Evolutionary conservation across 2,797 vertebrate species (phyloP), one percentile per base, ranked within the genome.

Genomic region (Syncerus caffer): DNA sequence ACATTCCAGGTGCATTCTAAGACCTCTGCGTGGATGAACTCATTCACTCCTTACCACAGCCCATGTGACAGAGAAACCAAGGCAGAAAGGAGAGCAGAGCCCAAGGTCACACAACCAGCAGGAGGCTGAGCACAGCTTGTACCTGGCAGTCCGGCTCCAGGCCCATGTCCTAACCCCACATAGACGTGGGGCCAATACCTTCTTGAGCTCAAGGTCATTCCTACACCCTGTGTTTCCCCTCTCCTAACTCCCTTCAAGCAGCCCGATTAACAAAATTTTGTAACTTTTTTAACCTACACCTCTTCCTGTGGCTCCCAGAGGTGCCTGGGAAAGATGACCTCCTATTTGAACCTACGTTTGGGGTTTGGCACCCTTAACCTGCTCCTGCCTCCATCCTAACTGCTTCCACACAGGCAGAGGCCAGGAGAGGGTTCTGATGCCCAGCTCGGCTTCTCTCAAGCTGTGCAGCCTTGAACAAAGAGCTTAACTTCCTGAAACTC

Each of bases 261-360:
- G 29, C 53, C 57, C 0, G 0, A 19, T 80, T 38, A 79, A 83
- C 19, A 85, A 4, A 14, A 14, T 3, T 31, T 9, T 21, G 38
- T 29, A 13, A 64, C n/a, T 79, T 34, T 58, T 50, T 47, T 51
- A 7, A 45, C 1, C 67, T 14, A 13, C 15, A 6, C 13, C n/a
- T 53, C 45, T 19, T n/a, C 31, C 15, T 5, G 11, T 15, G 55
- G 23, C 71, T 78, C 86, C 53, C 80, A n/a, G 64, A 60, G 27
- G 19, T 71, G 38, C 42, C 67, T 58, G 51, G 42, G 82, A 45
- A 89, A 34, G 42, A 57, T 0, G 2, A 42, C 42, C 25, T 84
- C 60, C 45, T 42, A 45, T 25, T 21, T 25, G 89, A 47, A 84
- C 17, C 31, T 92, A 34, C 10, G 7, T 94, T 89, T 60, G 14